phyloP scores from a whole-genome alignment of 2,888 invertebrate species.

The Enchytraeus crypticus region DNA sequence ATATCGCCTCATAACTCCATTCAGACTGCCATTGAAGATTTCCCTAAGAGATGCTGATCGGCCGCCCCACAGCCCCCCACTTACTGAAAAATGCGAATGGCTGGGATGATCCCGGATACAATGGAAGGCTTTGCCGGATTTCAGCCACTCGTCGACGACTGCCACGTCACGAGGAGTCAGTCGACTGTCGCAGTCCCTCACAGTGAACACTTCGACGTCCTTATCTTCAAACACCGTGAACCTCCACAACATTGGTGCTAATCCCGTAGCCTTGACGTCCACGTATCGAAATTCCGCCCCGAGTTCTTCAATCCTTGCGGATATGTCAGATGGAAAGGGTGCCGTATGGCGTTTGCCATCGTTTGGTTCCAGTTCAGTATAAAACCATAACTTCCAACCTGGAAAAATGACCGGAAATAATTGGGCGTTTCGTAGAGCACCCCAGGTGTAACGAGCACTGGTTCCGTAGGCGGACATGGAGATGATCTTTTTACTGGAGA shows the following conservation, averaged over 20 bases:
- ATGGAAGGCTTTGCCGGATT: conserved; percentile 2
- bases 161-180: conserved; percentile 16
- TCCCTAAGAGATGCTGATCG: conserved; percentile 9
- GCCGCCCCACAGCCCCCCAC: conserved; percentile 22
- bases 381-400: conserved; percentile 19
- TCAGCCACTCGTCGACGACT: conserved; percentile 16
- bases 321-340: conserved; percentile 7
- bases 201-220: conserved; percentile 12
- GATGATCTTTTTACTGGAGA: conserved; percentile 11
- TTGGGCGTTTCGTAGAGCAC: conserved; percentile 22
- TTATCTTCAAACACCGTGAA: conserved; percentile 19
- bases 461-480: conserved; percentile 21
- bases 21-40: conserved; percentile 2
- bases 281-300: conserved; percentile 17
- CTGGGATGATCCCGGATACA: conserved; percentile 23
- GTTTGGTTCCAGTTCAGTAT: conserved; percentile 10
- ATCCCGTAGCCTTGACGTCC: conserved; percentile 1
- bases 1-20: conserved; percentile 17
- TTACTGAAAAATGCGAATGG: conserved; percentile 7
- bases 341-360: not conserved
- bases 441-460: conserved; percentile 14
- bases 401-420: conserved; percentile 18
- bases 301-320: conserved; percentile 8
- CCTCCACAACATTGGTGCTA: conserved; percentile 22
- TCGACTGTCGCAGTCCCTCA: conserved; percentile 18